Evolutionary conservation across 2,797 vertebrate genomes (phyloP).

Genomic region (Clamator glandarius): DNA sequence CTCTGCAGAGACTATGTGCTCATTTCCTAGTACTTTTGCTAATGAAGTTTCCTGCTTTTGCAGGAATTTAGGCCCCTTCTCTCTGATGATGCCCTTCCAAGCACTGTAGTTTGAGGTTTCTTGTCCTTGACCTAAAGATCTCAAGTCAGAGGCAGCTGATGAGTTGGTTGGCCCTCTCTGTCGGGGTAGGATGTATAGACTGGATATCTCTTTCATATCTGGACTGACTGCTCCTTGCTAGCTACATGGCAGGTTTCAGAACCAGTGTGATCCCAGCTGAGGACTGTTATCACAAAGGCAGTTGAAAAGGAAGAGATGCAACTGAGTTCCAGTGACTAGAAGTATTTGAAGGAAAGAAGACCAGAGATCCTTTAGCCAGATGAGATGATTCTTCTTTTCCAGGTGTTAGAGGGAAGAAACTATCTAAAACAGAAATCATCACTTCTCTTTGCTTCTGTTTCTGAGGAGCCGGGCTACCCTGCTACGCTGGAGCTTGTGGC

Average conservation of each 20-base stretch:
- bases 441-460: background rate
- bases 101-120: background rate
- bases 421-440: background rate
- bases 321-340: background rate
- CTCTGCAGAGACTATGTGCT: background rate
- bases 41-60: background rate
- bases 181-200: background rate
- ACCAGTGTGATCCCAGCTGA: background rate
- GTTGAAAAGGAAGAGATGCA: background rate
- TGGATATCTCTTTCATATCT: background rate
- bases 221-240: background rate
- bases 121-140: background rate
- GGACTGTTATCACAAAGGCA: background rate
- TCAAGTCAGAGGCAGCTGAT: background rate
- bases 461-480: background rate
- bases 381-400: background rate
- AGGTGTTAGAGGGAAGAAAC: background rate
- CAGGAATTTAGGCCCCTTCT: background rate
- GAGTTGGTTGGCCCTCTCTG: background rate
- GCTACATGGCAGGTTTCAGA: background rate
- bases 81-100: background rate
- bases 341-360: background rate
- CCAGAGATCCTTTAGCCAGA: background rate
- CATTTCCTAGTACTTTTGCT: constrained; percentile 5
- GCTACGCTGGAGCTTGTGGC: background rate